phyloP scores from a whole-genome alignment of 2,113 vertebrate genomes.

The Spea multiplicata region DNA sequence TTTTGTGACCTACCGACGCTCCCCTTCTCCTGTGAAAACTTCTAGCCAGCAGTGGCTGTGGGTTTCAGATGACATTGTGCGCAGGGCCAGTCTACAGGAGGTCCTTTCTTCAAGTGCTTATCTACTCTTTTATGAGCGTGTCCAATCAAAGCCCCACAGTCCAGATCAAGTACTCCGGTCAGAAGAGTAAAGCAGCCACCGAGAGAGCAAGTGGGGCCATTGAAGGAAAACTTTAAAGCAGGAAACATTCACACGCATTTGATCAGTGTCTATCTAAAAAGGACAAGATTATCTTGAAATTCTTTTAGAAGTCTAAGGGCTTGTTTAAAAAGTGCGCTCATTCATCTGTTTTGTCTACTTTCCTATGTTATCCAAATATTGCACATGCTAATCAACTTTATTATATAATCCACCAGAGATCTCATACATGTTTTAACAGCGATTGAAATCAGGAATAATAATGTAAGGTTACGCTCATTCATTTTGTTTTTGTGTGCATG shows the following conservation, averaged over 20 bases:
- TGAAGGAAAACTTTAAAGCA: not conserved
- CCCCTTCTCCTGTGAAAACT: constrained; percentile 62
- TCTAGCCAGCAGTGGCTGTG: constrained; percentile 87
- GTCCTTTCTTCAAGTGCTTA: constrained; percentile 88
- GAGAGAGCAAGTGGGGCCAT: not conserved
- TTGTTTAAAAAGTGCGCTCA: no score
- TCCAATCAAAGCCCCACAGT: constrained; percentile 55
- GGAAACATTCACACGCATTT: not conserved
- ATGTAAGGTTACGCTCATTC: no score
- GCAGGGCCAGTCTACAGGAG: constrained; percentile 85
- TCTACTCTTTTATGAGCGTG: constrained; percentile 91
- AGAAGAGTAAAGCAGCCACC: constrained; percentile 55
- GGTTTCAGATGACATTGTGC: constrained; percentile 86
- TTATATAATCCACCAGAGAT: constrained; percentile 14
- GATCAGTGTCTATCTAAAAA: not conserved
- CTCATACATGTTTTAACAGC: no score
- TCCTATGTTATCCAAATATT: not conserved
- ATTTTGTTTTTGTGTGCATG: no score
- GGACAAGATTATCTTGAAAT: not conserved
- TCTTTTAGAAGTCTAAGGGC: not conserved
- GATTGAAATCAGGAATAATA: no score
- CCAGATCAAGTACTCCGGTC: constrained; percentile 45
- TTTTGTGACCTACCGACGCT: constrained; percentile 92
- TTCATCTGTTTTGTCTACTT: not conserved
- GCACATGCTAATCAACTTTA: constrained; percentile 14